Evolutionary conservation across 30 jellyfish, hydroid and myxozoan genomes (phyloP).

Genomic region (Catostylus mosaicus): DNA sequence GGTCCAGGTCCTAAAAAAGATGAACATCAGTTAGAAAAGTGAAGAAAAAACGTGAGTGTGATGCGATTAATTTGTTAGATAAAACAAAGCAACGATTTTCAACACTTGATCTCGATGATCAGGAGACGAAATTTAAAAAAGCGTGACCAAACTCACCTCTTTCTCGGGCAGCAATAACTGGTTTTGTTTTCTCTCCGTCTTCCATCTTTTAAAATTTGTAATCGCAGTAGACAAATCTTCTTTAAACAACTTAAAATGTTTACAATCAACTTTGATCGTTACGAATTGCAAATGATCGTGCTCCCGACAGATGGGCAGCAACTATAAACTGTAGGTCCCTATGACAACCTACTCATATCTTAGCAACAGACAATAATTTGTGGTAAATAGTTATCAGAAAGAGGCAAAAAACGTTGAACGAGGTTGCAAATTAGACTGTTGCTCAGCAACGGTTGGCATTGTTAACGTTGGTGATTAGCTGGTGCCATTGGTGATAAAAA

Average conservation of each 20-base stretch:
- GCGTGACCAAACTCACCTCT: conserved; percentile 63
- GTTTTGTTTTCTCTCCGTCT: conserved; percentile 62
- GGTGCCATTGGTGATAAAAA: no score
- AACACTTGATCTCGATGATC: neutral
- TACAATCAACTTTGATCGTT: conserved; percentile 30
- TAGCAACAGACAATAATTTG: conserved; percentile 12
- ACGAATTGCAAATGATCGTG: conserved; percentile 6
- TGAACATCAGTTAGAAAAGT: neutral
- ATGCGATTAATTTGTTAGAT: neutral
- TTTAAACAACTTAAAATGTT: neutral
- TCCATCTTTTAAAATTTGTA: conserved; percentile 24
- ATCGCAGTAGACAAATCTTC: conserved; percentile 21
- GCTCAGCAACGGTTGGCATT: conserved; percentile 3
- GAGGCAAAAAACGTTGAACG: conserved; percentile 19
- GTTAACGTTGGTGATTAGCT: no score
- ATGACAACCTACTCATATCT: conserved; percentile 30
- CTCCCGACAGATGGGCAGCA: conserved; percentile 1
- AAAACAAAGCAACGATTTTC: neutral
- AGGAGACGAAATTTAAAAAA: no score
- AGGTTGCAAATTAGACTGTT: neutral
- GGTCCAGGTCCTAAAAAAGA: conserved; percentile 97
- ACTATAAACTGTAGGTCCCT: conserved; percentile 13
- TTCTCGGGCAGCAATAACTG: conserved; percentile 94
- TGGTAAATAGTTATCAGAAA: neutral
- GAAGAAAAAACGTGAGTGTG: neutral